phyloP scores from a whole-genome alignment of 2,888 invertebrate genomes.

The Allacma fusca region DNA sequence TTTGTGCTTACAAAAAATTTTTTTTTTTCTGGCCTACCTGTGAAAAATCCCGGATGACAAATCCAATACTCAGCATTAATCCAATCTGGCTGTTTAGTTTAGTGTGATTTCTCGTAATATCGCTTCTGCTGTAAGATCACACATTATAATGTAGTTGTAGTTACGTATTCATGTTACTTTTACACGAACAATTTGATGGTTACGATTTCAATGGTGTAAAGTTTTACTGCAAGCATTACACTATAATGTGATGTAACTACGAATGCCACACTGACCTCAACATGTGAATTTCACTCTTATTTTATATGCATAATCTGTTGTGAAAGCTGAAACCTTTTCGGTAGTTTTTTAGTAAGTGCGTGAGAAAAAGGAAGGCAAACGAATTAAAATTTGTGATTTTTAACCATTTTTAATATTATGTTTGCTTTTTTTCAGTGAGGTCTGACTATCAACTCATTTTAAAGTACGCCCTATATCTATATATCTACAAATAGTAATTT shows the following conservation, averaged over 20 bases:
- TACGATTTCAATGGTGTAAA: no score
- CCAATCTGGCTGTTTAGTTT: background rate
- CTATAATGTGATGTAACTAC: no score
- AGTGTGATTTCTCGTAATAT: background rate
- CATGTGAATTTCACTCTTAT: no score
- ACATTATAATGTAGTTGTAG: no score
- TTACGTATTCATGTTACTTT: no score
- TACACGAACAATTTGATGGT: no score
- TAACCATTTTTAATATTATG: conserved; percentile 1
- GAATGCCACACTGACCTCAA: no score
- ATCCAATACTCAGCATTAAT: conserved; percentile 11
- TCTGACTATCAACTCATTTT: no score
- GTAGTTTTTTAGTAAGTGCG: background rate
- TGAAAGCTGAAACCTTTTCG: background rate
- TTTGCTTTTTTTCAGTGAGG: background rate
- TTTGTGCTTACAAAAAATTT: background rate
- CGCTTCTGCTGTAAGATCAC: background rate
- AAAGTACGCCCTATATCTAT: no score
- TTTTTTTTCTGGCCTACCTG: background rate
- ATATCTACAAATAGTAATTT: no score
- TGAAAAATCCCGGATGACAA: conserved; percentile 17
- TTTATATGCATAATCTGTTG: background rate
- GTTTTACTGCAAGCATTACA: no score
- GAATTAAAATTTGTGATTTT: conserved; percentile 4
- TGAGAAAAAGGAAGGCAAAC: background rate